These are phyloP conservation scores for Rutpela maculata DNA, from an alignment of 2,888 invertebrate genomes.

Conservation along the genomic window DNA sequence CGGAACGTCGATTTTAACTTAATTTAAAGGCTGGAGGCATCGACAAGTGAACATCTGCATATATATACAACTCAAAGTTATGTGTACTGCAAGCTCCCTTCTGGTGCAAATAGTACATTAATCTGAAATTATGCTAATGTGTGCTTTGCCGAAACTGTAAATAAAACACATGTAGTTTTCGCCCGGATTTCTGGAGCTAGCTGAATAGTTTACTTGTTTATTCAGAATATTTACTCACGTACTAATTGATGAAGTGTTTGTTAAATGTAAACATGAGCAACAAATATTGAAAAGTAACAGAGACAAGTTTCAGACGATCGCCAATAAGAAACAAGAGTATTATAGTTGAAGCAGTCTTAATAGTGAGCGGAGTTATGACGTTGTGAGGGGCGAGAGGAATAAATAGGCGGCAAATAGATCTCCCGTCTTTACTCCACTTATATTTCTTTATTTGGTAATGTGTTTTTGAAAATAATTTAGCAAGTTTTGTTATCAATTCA, in stretches of 20 bases:
- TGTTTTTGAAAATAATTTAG: too few relatives aligned
- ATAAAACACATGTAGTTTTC: constrained; percentile 2
- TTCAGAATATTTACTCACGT: neutral
- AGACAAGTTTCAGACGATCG: neutral
- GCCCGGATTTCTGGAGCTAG: neutral
- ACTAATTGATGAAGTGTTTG: neutral
- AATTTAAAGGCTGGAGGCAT: constrained; percentile 28
- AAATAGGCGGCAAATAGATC: too few relatives aligned
- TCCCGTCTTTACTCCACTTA: too few relatives aligned
- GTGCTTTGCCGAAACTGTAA: constrained; percentile 9
- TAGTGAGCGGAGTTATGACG: too few relatives aligned
- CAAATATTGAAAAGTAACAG: neutral
- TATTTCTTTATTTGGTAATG: too few relatives aligned
- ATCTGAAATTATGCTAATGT: constrained; percentile 28
- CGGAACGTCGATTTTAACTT: constrained; percentile 24
- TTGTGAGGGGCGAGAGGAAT: too few relatives aligned
- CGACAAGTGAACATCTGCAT: constrained; percentile 31
- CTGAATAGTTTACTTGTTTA: neutral
- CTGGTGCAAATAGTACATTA: constrained; percentile 35
- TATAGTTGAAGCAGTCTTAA: too few relatives aligned
- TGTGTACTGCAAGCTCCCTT: neutral
- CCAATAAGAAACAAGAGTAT: too few relatives aligned
- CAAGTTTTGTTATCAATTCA: too few relatives aligned
- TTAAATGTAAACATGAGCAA: neutral
- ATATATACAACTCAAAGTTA: constrained; percentile 26